Conservation (phyloP, 2,113 vertebrate species). For the Arothron firmamentum region DNA sequence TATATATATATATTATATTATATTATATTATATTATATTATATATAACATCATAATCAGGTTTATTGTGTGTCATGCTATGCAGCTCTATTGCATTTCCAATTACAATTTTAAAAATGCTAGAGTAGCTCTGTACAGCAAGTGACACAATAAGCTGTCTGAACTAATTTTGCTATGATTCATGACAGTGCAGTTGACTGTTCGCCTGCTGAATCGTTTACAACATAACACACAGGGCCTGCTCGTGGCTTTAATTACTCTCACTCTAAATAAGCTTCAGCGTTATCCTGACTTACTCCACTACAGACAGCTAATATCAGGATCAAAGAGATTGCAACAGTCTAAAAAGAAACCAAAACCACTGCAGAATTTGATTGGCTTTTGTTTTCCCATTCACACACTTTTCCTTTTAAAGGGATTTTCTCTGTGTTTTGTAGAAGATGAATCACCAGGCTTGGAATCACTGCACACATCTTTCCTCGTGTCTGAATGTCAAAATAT, state of each 20-base stretch:
- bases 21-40: slow-evolving; percentile 34
- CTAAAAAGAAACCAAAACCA: slow-evolving; percentile 4
- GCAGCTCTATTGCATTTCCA: slow-evolving; percentile 56
- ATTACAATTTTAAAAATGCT: slow-evolving; percentile 67
- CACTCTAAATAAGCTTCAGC: slow-evolving; percentile 47
- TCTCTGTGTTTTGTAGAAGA: slow-evolving; percentile 30
- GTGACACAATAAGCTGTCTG: slow-evolving; percentile 59
- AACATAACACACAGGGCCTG: slow-evolving; percentile 39
- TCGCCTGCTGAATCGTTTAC: slow-evolving; percentile 49
- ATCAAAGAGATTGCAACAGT: slow-evolving; percentile 47
- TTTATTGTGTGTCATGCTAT: slow-evolving; percentile 65
- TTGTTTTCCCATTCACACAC: slow-evolving; percentile 31
- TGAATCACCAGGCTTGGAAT: slow-evolving; percentile 50
- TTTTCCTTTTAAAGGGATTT: slow-evolving; percentile 28
- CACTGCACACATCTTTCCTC: slow-evolving; percentile 52
- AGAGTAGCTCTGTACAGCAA: slow-evolving; percentile 55
- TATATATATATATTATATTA: slow-evolving; percentile 45
- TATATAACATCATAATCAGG: slow-evolving; percentile 75
- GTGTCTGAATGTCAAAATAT: slow-evolving; percentile 76
- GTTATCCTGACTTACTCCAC: slow-evolving; percentile 48
- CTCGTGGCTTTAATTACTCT: slow-evolving; percentile 61
- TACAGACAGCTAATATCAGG: slow-evolving; percentile 43
- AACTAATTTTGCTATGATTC: slow-evolving; percentile 67
- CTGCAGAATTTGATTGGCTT: slow-evolving; percentile 39
- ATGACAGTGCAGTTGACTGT: slow-evolving; percentile 45